Evolutionary conservation across 2,888 invertebrate genomes (phyloP), one percentile per base, ranked within the genome.

Genomic region (Scaeva pyrastri): DNA sequence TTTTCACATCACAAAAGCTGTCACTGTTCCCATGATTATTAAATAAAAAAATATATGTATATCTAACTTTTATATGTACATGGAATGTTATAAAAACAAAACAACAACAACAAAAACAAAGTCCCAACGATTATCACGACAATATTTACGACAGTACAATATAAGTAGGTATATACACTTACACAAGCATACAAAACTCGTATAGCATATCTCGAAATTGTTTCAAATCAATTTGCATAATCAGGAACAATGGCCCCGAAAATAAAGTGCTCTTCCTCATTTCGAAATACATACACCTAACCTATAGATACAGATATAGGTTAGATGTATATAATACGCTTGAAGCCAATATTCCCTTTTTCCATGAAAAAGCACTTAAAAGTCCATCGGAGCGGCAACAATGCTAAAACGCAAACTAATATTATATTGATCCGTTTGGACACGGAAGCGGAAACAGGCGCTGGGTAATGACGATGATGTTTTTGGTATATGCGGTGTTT

Each of bases 181-280:
- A 39, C 3, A 12, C 39, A 12, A 39, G 23, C 8, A 26, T 14
- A 26, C 31, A 7, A 8, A 31, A 31, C 31, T 5, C 2, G 23
- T n/a, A 6, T 50, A 56, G 16, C 19, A 14, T 66, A 48, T 68
- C 10, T 39, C 39, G 39, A 68, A 68, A 68, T 52, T n/a, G 68
- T 68, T 68, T 66, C 68, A 68, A 68, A 68, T 68, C 62, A 55
- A 77, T 77, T 77, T 77, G 52, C 77, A 77, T 77, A 77, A 71
- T 62, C 60, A 41, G 48, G 11, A 21, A 75, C 64, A 56, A 55
- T 60, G 70, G 50, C 12, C 43, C 45, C 26, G 0, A 39, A 77
- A 50, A 70, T 41, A 60, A 56, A 75, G 66, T 50, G 41, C 45
- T 23, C 70, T 26, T 77, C 36, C 43, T 26, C 26, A 43, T 62